These are phyloP conservation scores for Lampris megalopsis DNA, from an alignment of 2,113 vertebrate species.

Conservation along the genomic window DNA sequence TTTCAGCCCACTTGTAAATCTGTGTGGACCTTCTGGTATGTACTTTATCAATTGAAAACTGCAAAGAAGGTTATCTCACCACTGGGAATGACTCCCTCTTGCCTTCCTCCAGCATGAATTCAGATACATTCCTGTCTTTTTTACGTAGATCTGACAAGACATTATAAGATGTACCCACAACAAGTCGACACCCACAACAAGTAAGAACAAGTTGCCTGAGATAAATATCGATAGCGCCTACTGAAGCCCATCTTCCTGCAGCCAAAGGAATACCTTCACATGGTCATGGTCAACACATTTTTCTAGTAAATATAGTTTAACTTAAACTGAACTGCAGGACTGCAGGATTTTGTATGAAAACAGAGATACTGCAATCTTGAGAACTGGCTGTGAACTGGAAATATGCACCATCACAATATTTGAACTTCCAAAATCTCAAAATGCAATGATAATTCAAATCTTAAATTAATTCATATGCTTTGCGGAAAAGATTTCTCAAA, in stretches of 20 bases:
- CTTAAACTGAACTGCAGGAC: background rate
- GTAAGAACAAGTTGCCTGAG: background rate
- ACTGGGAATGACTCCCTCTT: conserved; percentile 12
- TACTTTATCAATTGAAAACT: conserved; percentile 33
- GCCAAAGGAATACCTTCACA: background rate
- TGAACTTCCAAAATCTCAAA: background rate
- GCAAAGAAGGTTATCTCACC: conserved; percentile 13
- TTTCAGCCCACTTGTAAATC: conserved; percentile 46
- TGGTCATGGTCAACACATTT: background rate
- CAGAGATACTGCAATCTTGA: background rate
- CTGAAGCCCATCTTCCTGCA: background rate
- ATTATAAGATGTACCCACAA: background rate
- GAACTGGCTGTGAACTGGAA: background rate
- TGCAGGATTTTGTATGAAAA: background rate
- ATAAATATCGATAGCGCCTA: background rate
- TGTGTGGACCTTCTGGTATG: conserved; percentile 37
- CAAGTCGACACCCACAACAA: background rate
- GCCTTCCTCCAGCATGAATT: conserved; percentile 6
- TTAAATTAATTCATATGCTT: background rate
- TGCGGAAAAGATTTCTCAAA: background rate
- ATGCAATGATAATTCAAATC: too few relatives aligned
- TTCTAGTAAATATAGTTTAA: background rate
- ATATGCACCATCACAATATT: background rate
- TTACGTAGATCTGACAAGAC: background rate
- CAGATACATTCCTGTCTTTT: background rate